These are phyloP conservation scores for Charanyca ferruginea DNA, from an alignment of 2,888 invertebrate species.

Conservation along the genomic window DNA sequence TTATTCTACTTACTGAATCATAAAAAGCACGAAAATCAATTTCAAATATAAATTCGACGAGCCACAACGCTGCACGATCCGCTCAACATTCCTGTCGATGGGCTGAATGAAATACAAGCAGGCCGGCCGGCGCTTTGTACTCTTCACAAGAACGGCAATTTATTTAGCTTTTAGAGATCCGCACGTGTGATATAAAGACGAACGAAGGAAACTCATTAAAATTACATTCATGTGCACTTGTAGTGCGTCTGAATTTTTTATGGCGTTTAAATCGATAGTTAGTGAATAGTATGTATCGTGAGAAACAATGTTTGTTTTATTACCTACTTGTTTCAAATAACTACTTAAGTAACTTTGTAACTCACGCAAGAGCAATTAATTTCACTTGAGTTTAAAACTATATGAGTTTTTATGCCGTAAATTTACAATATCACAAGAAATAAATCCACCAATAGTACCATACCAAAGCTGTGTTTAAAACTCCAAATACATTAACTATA, in stretches of 20 bases:
- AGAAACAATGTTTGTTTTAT: not conserved
- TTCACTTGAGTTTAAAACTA: too few relatives aligned
- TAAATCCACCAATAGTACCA: too few relatives aligned
- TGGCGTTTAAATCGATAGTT: not conserved
- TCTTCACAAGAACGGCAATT: slow-evolving; percentile 69
- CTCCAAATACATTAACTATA: too few relatives aligned
- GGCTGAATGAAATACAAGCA: slow-evolving; percentile 79
- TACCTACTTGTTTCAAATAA: not conserved
- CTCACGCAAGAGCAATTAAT: too few relatives aligned
- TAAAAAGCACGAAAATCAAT: not conserved
- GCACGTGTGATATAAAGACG: slow-evolving; percentile 52
- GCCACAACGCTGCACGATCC: slow-evolving; percentile 44
- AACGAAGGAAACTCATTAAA: slow-evolving; percentile 62
- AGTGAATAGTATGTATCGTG: not conserved
- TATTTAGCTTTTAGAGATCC: slow-evolving; percentile 74
- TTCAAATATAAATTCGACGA: slow-evolving; percentile 3
- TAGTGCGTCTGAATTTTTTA: slow-evolving; percentile 23
- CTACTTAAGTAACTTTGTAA: too few relatives aligned
- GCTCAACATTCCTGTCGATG: slow-evolving; percentile 72
- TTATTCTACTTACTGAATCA: too few relatives aligned
- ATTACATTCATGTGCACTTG: slow-evolving; percentile 36
- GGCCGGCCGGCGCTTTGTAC: slow-evolving; percentile 72
- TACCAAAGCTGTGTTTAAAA: too few relatives aligned
- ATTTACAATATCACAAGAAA: too few relatives aligned
- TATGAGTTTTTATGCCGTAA: too few relatives aligned